Conservation (phyloP, 30 jellyfish, hydroid and myxozoan genomes). For the Cassiopea xamachana region DNA sequence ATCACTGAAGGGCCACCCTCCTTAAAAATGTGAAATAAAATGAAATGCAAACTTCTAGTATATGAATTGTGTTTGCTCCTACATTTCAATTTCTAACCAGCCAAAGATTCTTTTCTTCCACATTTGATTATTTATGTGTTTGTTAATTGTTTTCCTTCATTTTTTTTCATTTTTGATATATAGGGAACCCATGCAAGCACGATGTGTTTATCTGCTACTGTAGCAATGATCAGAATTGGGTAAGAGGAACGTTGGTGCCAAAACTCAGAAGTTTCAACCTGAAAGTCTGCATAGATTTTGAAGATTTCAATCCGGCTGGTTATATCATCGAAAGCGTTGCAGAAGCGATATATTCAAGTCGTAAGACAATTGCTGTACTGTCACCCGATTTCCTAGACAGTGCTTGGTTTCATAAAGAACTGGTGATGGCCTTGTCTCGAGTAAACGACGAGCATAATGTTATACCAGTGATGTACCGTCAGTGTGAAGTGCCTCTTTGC, state of each 20-base stretch:
- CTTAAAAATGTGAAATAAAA: too few species aligned
- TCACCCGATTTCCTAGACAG: constrained; percentile 86
- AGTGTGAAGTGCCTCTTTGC: constrained; percentile 73
- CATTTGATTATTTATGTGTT: too few species aligned
- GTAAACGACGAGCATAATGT: constrained; percentile 67
- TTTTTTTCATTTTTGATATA: not conserved
- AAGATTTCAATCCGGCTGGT: constrained; percentile 79
- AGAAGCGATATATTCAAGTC: constrained; percentile 81
- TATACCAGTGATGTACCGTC: constrained; percentile 80
- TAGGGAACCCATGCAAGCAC: constrained; percentile 29
- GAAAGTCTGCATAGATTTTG: constrained; percentile 75
- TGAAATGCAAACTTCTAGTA: too few species aligned
- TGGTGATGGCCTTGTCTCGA: constrained; percentile 77
- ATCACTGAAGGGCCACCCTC: too few species aligned
- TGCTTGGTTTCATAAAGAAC: constrained; percentile 79
- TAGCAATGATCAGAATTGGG: constrained; percentile 85
- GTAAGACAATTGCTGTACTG: constrained; percentile 86
- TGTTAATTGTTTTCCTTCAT: not conserved
- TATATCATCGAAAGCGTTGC: constrained; percentile 73
- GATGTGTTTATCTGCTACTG: constrained; percentile 94
- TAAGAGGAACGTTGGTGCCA: constrained; percentile 53
- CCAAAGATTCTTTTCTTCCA: not conserved
- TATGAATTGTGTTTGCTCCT: too few species aligned
- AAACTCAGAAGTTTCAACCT: constrained; percentile 46
- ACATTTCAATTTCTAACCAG: too few species aligned